Evolutionary conservation across 1,140 invertebrate genomes (phyloP).

Genomic region (Drosophila insularis): DNA sequence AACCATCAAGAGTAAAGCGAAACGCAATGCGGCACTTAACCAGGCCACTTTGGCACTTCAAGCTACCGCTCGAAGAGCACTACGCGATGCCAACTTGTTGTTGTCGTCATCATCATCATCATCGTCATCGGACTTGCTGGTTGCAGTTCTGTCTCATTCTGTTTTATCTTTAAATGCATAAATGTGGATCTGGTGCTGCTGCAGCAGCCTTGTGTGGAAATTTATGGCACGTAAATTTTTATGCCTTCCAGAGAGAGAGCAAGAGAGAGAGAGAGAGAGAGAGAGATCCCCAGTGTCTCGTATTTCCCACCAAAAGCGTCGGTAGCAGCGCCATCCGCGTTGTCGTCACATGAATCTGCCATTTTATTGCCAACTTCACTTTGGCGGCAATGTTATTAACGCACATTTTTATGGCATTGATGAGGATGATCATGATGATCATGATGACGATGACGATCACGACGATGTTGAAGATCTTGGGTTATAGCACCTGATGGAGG

Average conservation of each 20-base stretch:
- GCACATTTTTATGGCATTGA: slow-evolving; percentile 74
- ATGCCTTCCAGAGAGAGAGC: slow-evolving; percentile 70
- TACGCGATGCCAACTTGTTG: slow-evolving; percentile 40
- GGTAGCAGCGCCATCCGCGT: slow-evolving; percentile 13
- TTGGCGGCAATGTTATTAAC: slow-evolving; percentile 81
- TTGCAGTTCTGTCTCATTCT: slow-evolving; percentile 47
- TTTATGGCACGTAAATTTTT: slow-evolving; percentile 80
- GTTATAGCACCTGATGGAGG: neutral
- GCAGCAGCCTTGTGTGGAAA: slow-evolving; percentile 71
- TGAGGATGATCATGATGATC: slow-evolving; percentile 30
- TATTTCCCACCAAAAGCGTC: slow-evolving; percentile 40
- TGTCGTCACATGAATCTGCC: slow-evolving; percentile 79
- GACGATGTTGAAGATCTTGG: neutral
- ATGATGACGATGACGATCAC: slow-evolving; percentile 16
- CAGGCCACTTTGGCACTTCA: slow-evolving; percentile 23
- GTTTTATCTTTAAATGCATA: slow-evolving; percentile 80
- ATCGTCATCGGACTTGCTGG: slow-evolving; percentile 11
- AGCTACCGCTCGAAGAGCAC: slow-evolving; percentile 66
- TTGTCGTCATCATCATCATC: neutral
- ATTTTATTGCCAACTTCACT: slow-evolving; percentile 79
- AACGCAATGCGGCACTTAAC: slow-evolving; percentile 78
- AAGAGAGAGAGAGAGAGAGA: too few relatives aligned
- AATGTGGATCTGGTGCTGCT: slow-evolving; percentile 70
- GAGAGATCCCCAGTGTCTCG: slow-evolving; percentile 30
- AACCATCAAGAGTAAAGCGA: slow-evolving; percentile 8